These are phyloP conservation scores for Nomada fabriciana DNA, from an alignment of 2,888 invertebrate species.

Conservation along the genomic window DNA sequence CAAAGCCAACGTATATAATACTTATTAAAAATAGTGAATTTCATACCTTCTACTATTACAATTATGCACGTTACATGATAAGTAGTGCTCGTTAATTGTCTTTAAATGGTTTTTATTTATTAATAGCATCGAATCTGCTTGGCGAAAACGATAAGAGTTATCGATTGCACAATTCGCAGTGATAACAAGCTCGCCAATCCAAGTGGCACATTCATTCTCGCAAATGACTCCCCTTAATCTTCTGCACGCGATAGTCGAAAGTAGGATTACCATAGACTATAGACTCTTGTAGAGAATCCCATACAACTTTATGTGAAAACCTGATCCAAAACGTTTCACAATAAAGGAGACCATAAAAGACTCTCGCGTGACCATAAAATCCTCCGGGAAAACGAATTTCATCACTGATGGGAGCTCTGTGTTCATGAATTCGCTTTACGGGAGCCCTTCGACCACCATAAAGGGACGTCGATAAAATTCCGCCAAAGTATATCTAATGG, in stretches of 20 bases:
- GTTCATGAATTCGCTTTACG: slow-evolving; percentile 69
- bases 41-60: too few relatives aligned
- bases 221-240: slow-evolving; percentile 25
- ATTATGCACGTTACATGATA: too few relatives aligned
- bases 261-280: slow-evolving; percentile 48
- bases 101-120: neutral
- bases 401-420: slow-evolving; percentile 63
- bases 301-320: slow-evolving; percentile 21
- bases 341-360: slow-evolving; percentile 50
- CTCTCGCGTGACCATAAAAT: slow-evolving; percentile 22
- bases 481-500: slow-evolving; percentile 82
- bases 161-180: neutral
- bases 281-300: slow-evolving; percentile 29
- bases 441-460: slow-evolving; percentile 74
- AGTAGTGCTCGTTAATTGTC: neutral
- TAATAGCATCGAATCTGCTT: neutral
- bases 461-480: slow-evolving; percentile 78
- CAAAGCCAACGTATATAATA: too few relatives aligned
- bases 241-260: neutral
- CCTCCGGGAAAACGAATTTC: slow-evolving; percentile 51
- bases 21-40: too few relatives aligned
- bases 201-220: neutral
- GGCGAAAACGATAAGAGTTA: slow-evolving; percentile 26
- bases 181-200: slow-evolving; percentile 17
- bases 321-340: slow-evolving; percentile 40